A percentile compares a stretch with the other conserved stretches of the same genome.
phyloP scores from a whole-genome alignment of 23 tunicate species.

The Ciona savignyi region DNA sequence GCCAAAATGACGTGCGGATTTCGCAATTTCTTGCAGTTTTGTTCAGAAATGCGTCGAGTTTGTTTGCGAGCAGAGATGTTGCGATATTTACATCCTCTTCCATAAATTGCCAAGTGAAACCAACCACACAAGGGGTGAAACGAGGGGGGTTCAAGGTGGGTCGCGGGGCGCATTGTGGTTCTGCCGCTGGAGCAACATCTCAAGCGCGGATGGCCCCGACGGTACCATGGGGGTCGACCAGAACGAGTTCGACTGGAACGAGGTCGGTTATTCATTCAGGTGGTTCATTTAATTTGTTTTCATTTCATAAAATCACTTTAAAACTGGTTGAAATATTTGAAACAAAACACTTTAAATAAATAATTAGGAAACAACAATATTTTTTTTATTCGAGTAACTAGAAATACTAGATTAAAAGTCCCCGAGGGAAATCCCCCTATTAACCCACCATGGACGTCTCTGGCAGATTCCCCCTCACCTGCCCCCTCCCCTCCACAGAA shows the following conservation, averaged over 20 bases:
- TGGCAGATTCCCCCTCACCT: not conserved
- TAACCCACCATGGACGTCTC: not conserved
- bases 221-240: conserved; percentile 79
- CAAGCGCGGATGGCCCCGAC: conserved; percentile 74
- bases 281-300: too few relatives aligned
- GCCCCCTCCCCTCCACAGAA: not conserved
- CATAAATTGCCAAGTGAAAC: too few relatives aligned
- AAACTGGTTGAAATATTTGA: too few relatives aligned
- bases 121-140: too few relatives aligned
- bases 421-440: not conserved
- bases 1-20: too few relatives aligned
- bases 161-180: conserved; percentile 49
- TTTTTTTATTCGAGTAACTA: not conserved
- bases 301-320: too few relatives aligned
- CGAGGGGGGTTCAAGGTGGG: conserved; percentile 39
- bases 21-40: too few relatives aligned
- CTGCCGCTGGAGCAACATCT: conserved; percentile 68
- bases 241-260: conserved; percentile 38
- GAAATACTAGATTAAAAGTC: not conserved
- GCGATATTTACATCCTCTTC: too few relatives aligned
- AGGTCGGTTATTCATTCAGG: not conserved
- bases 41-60: too few relatives aligned
- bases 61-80: too few relatives aligned
- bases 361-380: not conserved
- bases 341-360: not conserved